Evolutionary conservation across 2,888 invertebrate genomes (phyloP).

Genomic region (Drosophila quasianomalipes): DNA sequence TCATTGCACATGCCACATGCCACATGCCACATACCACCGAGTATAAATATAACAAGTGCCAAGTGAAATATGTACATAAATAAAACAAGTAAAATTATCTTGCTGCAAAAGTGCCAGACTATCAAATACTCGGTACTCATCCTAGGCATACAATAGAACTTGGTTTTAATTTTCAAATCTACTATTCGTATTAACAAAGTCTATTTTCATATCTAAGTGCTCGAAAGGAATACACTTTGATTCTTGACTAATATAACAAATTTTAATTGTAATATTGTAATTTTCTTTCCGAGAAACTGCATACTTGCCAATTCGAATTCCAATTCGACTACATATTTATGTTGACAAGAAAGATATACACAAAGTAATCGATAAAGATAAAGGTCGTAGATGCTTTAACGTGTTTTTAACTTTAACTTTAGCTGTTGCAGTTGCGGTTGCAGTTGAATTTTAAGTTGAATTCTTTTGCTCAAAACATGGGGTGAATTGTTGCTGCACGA

Average conservation of each 20-base stretch:
- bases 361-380: neutral
- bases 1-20: slow-evolving; percentile 51
- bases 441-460: neutral
- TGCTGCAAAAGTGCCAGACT: neutral
- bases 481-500: slow-evolving; percentile 62
- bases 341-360: neutral
- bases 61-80: slow-evolving; percentile 78
- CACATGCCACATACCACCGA: slow-evolving; percentile 51
- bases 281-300: neutral
- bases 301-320: neutral
- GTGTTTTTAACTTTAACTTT: neutral
- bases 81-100: slow-evolving; percentile 45
- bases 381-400: neutral
- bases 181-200: neutral
- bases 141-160: neutral
- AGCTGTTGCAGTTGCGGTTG: neutral
- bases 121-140: neutral
- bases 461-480: slow-evolving; percentile 24
- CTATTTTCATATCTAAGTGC: neutral
- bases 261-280: too few relatives aligned
- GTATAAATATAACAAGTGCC: slow-evolving; percentile 81
- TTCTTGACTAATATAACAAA: neutral
- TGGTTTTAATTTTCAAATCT: neutral
- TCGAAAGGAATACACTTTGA: neutral
- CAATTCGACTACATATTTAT: neutral